Evolutionary conservation across 2,888 invertebrate species (phyloP), one percentile per base, ranked within the genome.

Genomic region (Silvanus unidentatus): DNA sequence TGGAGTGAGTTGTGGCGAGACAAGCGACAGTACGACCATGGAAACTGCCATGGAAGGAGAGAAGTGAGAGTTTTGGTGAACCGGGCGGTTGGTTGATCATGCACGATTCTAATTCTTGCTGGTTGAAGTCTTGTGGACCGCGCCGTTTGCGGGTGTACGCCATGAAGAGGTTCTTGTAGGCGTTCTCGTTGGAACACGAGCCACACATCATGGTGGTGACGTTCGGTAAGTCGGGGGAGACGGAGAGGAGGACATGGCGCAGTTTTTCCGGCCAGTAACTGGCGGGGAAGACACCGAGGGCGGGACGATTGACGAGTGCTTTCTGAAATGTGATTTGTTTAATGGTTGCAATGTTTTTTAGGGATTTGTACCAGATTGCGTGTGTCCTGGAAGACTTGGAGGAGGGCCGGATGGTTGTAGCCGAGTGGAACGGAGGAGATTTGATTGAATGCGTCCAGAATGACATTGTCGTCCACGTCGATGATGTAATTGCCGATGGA

Each of bases 181-280:
- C 95, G 72, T 98, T 98, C 75, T 99, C 98, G 66, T 95, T 94
- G 0, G 97, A 92, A 62, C 97, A 98, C 0, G 97, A 91, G 1
- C 95, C 95, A 64, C 95, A 96, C 84, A 95, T 92, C 95, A 99
- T 97, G 0, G 98, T 97, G 34, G 90, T 86, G 3, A 96, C 77
- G 57, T 85, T 78, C 2, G 75, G 74, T 41, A 96, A 69, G 2
- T 90, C 89, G 0, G 96, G 97, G 1, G 91, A 90, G 10, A 86
- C 84, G 38, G 60, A 62, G 34, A 86, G 69, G 15, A 97, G 72
- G 30, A 91, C 80, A 50, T 78, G 77, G 51, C 78, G 79, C 40
- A 98, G 69, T 66, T 83, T 83, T 1, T 80, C 70, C 0, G 89
- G 87, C 90, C 94, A 97, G 62, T 96, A 91, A 36, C 75, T 76